Base-by-base conservation (phyloP, 2,797 vertebrate species). In the Phalanger gymnotis region DNA sequence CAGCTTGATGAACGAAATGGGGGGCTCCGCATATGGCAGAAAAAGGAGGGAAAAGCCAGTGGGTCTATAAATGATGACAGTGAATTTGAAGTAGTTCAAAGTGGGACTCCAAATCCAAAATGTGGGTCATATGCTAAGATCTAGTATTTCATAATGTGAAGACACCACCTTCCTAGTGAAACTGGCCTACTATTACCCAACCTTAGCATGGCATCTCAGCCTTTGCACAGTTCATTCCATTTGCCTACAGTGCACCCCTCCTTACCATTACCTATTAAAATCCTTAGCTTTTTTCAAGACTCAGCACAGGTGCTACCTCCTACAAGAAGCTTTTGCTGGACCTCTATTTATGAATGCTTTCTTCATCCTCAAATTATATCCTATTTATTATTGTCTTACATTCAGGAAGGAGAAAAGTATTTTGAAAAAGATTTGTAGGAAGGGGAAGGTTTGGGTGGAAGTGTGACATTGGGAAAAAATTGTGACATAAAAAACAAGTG, bases 81-180 rank as follows among this genome's bases (percentile, higher is more conserved):
- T 81, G 92, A 56, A 91, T 51, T 12, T 47, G 13, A 81, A 57
- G n/a, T 58, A 95, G 91, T 93, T 13, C 94, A 91, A 96, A 95
- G 93, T 19, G 16, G 87, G 5, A 4, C 54, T 22, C 40, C n/a
- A 93, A 93, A 56, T 66, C 47, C 6, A 94, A 40, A 2, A 1
- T 94, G 31, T 57, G 55, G n/a, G 16, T 90, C 7, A 91, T 28
- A 93, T 90, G 53, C 94, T 91, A 93, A 90, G 66, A 89, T 22
- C 91, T 58, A 96, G 54, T 61, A 40, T 27, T 56, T 94, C 7
- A 53, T 90, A 57, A 73, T 47, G 81, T 53, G 89, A 87, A 58
- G 19, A 47, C 22, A 81, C 40, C 40, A 81, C 47, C n/a, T 40
- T 81, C 40, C 66, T 6, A 47, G n/a, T 1, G 22, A 81, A 81